Percentiles rank a stretch among this genome's conserved stretches.
Evolutionary conservation across 2,113 vertebrate species (phyloP).

Genomic region (Gallinago undulata): DNA sequence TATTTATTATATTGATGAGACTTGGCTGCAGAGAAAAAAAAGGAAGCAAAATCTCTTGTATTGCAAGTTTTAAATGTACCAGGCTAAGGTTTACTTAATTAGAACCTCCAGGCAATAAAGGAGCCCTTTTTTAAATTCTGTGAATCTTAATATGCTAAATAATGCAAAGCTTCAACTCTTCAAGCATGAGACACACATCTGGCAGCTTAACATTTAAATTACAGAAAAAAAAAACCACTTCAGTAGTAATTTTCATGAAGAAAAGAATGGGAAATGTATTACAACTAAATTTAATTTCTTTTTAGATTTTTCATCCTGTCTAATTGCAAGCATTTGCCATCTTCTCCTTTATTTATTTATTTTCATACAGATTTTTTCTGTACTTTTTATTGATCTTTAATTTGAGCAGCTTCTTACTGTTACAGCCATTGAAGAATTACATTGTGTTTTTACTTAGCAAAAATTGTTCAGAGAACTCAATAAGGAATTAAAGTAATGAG

Average conservation of each 20-base stretch:
- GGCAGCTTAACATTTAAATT: slow-evolving; percentile 99
- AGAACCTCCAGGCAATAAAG: slow-evolving; percentile 98
- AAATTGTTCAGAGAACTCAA: slow-evolving; percentile 69
- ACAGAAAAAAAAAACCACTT: slow-evolving; percentile 83
- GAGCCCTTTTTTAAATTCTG: slow-evolving; percentile 99
- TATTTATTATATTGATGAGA: slow-evolving; percentile 97
- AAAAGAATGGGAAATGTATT: slow-evolving; percentile 91
- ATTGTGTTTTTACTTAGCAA: slow-evolving; percentile 67
- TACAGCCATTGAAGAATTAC: slow-evolving; percentile 65
- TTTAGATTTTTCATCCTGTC: slow-evolving; percentile 87
- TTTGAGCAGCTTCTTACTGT: slow-evolving; percentile 65
- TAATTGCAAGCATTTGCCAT: slow-evolving; percentile 84
- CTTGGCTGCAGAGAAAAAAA: slow-evolving; percentile 77
- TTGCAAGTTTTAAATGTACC: slow-evolving; percentile 99
- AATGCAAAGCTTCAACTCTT: slow-evolving; percentile 99
- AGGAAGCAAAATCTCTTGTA: slow-evolving; percentile 88
- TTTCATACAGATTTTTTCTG: slow-evolving; percentile 69
- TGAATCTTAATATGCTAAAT: slow-evolving; percentile 99
- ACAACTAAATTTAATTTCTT: slow-evolving; percentile 90
- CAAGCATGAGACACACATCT: slow-evolving; percentile 99
- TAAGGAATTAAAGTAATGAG: slow-evolving; percentile 68
- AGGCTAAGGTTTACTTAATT: slow-evolving; percentile 99
- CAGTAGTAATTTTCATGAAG: slow-evolving; percentile 91
- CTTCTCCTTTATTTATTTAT: slow-evolving; percentile 71
- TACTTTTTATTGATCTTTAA: slow-evolving; percentile 78